A percentile compares a stretch with the other conserved stretches of the same genome.
Conservation (phyloP, 92 coral and sea anemone species). For the Heliopora coerulea region DNA sequence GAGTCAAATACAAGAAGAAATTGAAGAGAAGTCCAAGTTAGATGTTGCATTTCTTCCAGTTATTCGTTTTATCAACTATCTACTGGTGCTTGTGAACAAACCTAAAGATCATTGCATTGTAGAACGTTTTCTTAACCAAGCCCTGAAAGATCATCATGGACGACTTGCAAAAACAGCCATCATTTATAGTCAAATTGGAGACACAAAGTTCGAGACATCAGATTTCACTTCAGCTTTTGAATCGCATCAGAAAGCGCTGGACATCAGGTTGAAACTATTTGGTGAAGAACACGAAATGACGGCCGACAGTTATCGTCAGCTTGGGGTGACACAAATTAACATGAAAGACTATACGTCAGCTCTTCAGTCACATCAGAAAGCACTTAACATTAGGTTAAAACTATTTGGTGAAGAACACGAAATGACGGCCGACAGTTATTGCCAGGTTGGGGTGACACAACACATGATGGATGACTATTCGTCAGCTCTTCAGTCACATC, state of each 20-base stretch:
- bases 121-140: background rate
- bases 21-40: background rate
- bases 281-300: slow-evolving; percentile 22
- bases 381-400: background rate
- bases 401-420: background rate
- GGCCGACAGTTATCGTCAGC: background rate
- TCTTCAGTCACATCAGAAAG: background rate
- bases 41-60: background rate
- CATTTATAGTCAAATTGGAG: background rate
- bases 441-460: no score
- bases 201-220: background rate
- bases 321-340: background rate
- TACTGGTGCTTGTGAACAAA: no score
- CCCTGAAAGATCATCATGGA: background rate
- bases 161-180: background rate
- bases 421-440: no score
- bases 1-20: background rate
- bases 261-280: background rate
- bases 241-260: background rate
- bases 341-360: background rate
- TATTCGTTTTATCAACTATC: no score
- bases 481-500: no score
- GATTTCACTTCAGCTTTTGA: slow-evolving; percentile 5
- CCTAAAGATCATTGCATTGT: background rate
- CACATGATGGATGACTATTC: no score